Evolutionary conservation across 2,888 invertebrate species (phyloP).

Genomic region (Rhingia rostrata): DNA sequence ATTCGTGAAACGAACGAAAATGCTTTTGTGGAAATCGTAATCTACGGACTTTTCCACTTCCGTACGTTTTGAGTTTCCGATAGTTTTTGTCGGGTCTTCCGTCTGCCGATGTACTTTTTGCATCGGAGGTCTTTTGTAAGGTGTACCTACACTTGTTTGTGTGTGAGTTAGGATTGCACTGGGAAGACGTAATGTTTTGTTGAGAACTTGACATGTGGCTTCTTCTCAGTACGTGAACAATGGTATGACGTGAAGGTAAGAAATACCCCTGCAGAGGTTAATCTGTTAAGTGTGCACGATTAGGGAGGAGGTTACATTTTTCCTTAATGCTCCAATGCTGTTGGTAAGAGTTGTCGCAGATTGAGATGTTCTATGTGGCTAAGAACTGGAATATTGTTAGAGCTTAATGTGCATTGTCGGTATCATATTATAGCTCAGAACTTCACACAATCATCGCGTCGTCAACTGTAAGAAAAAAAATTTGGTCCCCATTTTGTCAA

Average conservation of each 20-base stretch:
- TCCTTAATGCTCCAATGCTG: not conserved
- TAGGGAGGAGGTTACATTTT: conserved; percentile 15
- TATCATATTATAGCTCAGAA: too few species aligned
- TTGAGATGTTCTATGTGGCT: not conserved
- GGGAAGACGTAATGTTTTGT: conserved; percentile 34
- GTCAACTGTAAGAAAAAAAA: too few species aligned
- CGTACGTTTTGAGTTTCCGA: conserved; percentile 64
- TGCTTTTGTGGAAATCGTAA: conserved; percentile 53
- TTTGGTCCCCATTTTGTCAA: too few species aligned
- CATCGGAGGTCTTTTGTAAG: conserved; percentile 23
- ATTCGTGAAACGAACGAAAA: conserved; percentile 33
- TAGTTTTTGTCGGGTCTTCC: conserved; percentile 21
- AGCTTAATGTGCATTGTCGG: too few species aligned
- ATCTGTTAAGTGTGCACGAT: conserved; percentile 31
- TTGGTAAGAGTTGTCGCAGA: not conserved
- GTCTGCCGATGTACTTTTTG: conserved; percentile 42
- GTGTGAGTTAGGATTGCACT: conserved; percentile 33
- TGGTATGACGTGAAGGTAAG: not conserved
- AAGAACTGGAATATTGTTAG: not conserved
- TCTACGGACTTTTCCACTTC: conserved; percentile 62
- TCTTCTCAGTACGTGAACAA: conserved; percentile 3
- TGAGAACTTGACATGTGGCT: conserved; percentile 53
- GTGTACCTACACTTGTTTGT: not conserved
- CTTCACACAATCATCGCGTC: too few species aligned
- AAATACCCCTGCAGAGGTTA: not conserved